Evolutionary conservation across 1,140 invertebrate species (phyloP).

Genomic region (Nomia melanderi): DNA sequence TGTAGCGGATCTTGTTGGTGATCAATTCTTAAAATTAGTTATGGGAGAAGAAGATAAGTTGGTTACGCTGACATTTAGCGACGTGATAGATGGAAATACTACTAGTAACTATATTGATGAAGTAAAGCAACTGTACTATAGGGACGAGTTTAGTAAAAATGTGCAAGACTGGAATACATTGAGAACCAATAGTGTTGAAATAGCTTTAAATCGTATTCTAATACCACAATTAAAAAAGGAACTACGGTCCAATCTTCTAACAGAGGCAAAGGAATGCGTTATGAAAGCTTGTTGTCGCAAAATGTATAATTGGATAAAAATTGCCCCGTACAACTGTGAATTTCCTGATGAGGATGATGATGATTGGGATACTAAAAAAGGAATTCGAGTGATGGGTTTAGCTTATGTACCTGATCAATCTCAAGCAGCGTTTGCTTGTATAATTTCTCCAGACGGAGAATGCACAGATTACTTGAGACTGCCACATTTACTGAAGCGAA

Average conservation of each 20-base stretch:
- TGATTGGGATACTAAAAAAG: conserved; percentile 93
- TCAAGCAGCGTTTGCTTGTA: conserved; percentile 93
- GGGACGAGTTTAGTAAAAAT: conserved; percentile 97
- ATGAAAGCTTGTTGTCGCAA: conserved; percentile 91
- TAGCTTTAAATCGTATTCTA: conserved; percentile 93
- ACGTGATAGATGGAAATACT: conserved; percentile 90
- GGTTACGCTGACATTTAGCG: conserved; percentile 87
- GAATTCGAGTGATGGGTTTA: conserved; percentile 92
- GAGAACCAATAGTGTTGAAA: conserved; percentile 92
- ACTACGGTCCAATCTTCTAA: conserved; percentile 88
- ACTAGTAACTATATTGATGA: conserved; percentile 91
- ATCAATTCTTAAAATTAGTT: conserved; percentile 93
- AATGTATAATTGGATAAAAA: conserved; percentile 95
- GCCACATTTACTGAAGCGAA: conserved; percentile 91
- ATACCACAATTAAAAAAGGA: conserved; percentile 95
- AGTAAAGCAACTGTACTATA: conserved; percentile 93
- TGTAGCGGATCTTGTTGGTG: conserved; percentile 92
- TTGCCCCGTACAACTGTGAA: conserved; percentile 90
- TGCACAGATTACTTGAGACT: conserved; percentile 93
- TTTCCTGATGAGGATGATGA: conserved; percentile 94
- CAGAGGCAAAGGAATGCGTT: conserved; percentile 95
- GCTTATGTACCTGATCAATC: conserved; percentile 93
- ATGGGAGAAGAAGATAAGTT: conserved; percentile 95
- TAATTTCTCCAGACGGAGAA: conserved; percentile 94
- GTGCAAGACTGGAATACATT: conserved; percentile 98